Evolutionary conservation across 2,113 vertebrate genomes (phyloP).

Genomic region (Talpa occidentalis): DNA sequence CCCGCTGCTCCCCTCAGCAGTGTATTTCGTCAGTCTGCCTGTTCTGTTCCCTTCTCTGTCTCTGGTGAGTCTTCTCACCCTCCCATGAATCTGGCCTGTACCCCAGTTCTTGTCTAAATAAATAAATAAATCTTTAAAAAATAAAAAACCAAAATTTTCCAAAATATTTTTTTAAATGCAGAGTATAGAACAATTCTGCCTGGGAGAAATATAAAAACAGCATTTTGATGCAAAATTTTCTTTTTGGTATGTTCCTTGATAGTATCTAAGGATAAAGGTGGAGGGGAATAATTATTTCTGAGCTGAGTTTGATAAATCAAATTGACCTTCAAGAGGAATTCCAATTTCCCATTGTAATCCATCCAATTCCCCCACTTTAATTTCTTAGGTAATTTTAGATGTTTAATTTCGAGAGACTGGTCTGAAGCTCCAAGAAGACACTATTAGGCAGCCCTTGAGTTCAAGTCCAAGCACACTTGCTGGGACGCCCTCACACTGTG

Average conservation of each 20-base stretch:
- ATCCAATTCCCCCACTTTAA: conserved; percentile 8
- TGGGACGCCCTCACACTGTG: neutral
- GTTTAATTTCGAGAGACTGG: neutral
- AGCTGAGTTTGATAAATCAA: conserved; percentile 19
- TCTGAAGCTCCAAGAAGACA: neutral
- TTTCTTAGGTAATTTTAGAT: conserved; percentile 40
- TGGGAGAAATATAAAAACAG: too few relatives aligned
- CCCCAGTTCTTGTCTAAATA: too few relatives aligned
- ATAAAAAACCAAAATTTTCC: too few relatives aligned
- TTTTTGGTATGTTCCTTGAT: neutral
- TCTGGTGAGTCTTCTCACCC: too few relatives aligned
- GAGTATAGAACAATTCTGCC: neutral
- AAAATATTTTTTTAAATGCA: neutral
- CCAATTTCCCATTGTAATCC: neutral
- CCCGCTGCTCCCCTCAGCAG: too few relatives aligned
- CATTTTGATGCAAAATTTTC: neutral
- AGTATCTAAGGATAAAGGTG: neutral
- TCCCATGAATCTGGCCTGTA: too few relatives aligned
- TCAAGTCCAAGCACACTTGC: conserved; percentile 1
- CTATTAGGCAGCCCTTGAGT: neutral
- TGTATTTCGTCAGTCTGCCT: too few relatives aligned
- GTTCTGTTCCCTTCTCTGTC: too few relatives aligned
- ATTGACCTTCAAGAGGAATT: conserved; percentile 52
- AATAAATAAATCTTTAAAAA: too few relatives aligned
- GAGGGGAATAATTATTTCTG: conserved; percentile 41